phyloP scores from a whole-genome alignment of 2,888 invertebrate genomes.

The Drepanosiphum platanoidis region DNA sequence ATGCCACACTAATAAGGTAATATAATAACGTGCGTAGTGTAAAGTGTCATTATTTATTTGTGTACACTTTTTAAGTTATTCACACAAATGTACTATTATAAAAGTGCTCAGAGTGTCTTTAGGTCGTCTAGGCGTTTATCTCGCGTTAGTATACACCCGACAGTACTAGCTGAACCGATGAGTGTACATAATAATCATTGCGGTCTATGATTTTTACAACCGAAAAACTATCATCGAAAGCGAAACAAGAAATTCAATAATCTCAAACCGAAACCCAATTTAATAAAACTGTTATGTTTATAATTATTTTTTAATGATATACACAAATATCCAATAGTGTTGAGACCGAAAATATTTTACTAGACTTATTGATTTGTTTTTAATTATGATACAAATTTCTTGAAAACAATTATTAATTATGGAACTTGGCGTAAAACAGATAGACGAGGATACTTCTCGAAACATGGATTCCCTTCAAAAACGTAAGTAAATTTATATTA shows the following conservation, averaged over 20 bases:
- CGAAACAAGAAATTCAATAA: background rate
- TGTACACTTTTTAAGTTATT: background rate
- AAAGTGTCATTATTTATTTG: background rate
- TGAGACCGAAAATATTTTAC: background rate
- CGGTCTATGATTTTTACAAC: too few relatives aligned
- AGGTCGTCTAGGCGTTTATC: background rate
- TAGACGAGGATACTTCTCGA: background rate
- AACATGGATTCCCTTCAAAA: constrained; percentile 22
- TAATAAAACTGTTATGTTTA: background rate
- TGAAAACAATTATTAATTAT: background rate
- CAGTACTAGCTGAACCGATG: background rate
- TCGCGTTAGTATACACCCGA: background rate
- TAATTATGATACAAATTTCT: background rate
- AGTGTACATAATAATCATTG: background rate
- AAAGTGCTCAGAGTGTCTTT: background rate
- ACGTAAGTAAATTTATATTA: constrained; percentile 18
- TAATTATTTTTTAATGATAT: background rate
- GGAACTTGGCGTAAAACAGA: background rate
- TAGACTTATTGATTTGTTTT: background rate
- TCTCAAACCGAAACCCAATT: background rate
- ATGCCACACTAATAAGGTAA: constrained; percentile 1
- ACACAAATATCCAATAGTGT: background rate
- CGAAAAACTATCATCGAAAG: background rate
- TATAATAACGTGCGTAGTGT: background rate
- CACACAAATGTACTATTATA: constrained; percentile 2